A percentile compares a stretch with the other conserved stretches of the same genome.
Conservation (phyloP, 2,888 invertebrate genomes). For the Tricholauxania praeusta region DNA sequence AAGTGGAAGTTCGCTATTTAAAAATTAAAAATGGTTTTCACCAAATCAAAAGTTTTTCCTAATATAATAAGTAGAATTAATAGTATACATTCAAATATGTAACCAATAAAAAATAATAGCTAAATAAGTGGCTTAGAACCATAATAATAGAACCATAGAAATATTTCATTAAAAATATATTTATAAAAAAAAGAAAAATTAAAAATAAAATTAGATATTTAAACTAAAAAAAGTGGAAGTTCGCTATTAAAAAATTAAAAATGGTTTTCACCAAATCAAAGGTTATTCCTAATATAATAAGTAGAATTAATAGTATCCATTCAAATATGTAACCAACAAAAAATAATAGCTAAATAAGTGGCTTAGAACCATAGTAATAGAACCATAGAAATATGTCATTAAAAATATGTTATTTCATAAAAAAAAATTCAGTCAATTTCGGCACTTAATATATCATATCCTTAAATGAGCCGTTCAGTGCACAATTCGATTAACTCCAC, state of each 20-base stretch:
- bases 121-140: constrained; percentile 1
- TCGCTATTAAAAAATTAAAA: constrained; percentile 11
- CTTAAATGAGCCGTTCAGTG: too few relatives aligned
- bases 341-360: constrained; percentile 13
- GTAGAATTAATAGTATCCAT: constrained; percentile 19
- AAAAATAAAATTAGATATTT: too few relatives aligned
- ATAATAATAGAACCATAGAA: too few relatives aligned
- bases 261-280: constrained; percentile 11
- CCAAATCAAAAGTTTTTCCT: constrained; percentile 12
- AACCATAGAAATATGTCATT: too few relatives aligned
- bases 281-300: constrained; percentile 5
- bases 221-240: too few relatives aligned
- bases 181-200: too few relatives aligned
- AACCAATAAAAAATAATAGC: constrained; percentile 17
- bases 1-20: too few relatives aligned
- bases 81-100: constrained; percentile 23
- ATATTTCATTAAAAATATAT: too few relatives aligned
- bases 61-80: constrained; percentile 7
- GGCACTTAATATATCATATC: too few relatives aligned
- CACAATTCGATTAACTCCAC: too few relatives aligned
- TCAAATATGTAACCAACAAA: constrained; percentile 16
- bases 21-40: constrained; percentile 4
- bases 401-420: too few relatives aligned
- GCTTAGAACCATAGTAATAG: background rate
- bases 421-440: too few relatives aligned